Percentiles rank a stretch among this genome's conserved stretches.
Evolutionary conservation across 2,113 vertebrate genomes (phyloP).

Genomic region (Raphicerus campestris): DNA sequence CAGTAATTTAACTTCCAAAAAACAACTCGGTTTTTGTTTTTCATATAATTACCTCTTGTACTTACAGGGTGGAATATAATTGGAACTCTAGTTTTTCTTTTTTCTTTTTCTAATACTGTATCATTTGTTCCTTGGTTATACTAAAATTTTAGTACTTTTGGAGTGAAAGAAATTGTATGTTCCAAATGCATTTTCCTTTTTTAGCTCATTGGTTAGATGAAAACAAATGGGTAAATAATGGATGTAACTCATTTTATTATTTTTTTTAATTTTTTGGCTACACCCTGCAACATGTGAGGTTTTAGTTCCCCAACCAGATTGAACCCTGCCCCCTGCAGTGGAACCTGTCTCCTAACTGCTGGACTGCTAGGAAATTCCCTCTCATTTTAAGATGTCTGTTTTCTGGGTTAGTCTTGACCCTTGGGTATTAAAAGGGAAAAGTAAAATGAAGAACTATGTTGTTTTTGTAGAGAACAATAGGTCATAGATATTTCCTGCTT

Average conservation of each 20-base stretch:
- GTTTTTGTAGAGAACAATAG: slow-evolving; percentile 8
- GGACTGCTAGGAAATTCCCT: neutral
- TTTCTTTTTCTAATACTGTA: neutral
- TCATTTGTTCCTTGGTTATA: neutral
- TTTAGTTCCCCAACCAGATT: neutral
- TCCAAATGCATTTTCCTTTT: neutral
- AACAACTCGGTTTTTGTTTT: neutral
- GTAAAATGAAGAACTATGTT: neutral
- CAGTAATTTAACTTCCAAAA: neutral
- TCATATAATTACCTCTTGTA: neutral
- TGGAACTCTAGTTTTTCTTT: neutral
- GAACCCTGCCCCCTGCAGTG: neutral
- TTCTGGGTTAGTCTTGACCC: neutral
- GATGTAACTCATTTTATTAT: neutral
- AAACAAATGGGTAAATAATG: neutral
- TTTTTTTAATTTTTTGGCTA: neutral
- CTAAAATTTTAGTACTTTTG: neutral
- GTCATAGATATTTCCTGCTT: neutral
- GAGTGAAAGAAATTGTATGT: slow-evolving; percentile 7
- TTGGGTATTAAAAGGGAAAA: neutral
- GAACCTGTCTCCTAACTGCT: neutral
- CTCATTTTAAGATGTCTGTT: neutral
- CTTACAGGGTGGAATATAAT: neutral
- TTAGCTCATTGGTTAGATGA: neutral
- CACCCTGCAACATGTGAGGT: neutral